Evolutionary conservation across 2,113 vertebrate species (phyloP).

Genomic region (Gadus chalcogrammus): DNA sequence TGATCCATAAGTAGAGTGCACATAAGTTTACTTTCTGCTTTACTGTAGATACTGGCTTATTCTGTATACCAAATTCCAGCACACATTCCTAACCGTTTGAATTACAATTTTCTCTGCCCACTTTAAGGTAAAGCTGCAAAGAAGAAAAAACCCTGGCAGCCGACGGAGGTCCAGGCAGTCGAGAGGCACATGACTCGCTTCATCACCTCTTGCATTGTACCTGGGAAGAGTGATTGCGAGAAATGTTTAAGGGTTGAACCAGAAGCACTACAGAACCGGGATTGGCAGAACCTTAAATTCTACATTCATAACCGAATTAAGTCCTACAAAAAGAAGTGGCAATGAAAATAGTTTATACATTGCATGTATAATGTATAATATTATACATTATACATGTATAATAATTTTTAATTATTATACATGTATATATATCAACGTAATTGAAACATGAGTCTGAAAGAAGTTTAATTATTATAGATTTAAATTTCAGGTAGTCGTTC

Average conservation of each 20-base stretch:
- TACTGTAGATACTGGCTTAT: not conserved
- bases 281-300: constrained; percentile 21
- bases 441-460: too few relatives aligned
- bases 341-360: not conserved
- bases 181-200: constrained; percentile 17
- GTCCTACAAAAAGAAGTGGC: constrained; percentile 11
- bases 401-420: too few relatives aligned
- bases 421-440: too few relatives aligned
- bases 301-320: constrained; percentile 20
- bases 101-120: constrained; percentile 15
- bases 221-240: constrained; percentile 13
- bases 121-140: constrained; percentile 16
- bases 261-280: constrained; percentile 15
- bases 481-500: too few relatives aligned
- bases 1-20: not conserved
- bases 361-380: too few relatives aligned
- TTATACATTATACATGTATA: too few relatives aligned
- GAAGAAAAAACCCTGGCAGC: constrained; percentile 20
- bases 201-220: constrained; percentile 16
- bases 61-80: constrained; percentile 3
- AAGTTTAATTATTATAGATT: too few relatives aligned
- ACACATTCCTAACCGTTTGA: constrained; percentile 8
- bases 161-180: constrained; percentile 17
- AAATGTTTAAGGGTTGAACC: constrained; percentile 21
- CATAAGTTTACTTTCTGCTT: too few relatives aligned